These are phyloP conservation scores for Netelia fuscicornis DNA, from an alignment of 2,888 invertebrate genomes.

Conservation along the genomic window DNA sequence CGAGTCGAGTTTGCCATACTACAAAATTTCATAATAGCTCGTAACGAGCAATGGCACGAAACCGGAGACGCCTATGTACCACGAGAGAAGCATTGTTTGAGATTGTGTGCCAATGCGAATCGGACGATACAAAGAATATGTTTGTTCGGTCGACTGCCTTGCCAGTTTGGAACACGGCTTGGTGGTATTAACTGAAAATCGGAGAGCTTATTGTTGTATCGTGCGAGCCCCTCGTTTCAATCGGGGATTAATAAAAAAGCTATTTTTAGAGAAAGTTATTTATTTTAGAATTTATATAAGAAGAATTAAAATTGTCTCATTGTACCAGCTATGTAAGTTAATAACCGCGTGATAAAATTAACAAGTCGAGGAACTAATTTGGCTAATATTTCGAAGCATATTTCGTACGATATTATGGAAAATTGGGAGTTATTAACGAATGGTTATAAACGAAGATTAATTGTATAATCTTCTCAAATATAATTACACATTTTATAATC, in stretches of 20 bases:
- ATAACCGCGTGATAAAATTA: too few species aligned
- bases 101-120: not conserved
- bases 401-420: not conserved
- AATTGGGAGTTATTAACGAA: not conserved
- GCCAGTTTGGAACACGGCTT: too few species aligned
- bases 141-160: too few species aligned
- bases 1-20: conserved; percentile 12
- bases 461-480: not conserved
- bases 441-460: not conserved
- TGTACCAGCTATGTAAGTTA: too few species aligned
- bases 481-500: not conserved
- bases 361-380: too few species aligned
- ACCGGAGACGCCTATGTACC: conserved; percentile 1
- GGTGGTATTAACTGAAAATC: too few species aligned
- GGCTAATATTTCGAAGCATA: not conserved
- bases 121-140: not conserved
- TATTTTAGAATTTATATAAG: too few species aligned
- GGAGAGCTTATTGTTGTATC: too few species aligned
- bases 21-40: not conserved
- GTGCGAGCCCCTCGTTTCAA: too few species aligned
- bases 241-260: too few species aligned
- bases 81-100: not conserved
- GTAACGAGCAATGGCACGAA: conserved; percentile 4
- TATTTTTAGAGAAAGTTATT: too few species aligned
- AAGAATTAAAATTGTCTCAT: too few species aligned